phyloP scores from a whole-genome alignment of 2,888 invertebrate genomes.

The Orchestes rusci region DNA sequence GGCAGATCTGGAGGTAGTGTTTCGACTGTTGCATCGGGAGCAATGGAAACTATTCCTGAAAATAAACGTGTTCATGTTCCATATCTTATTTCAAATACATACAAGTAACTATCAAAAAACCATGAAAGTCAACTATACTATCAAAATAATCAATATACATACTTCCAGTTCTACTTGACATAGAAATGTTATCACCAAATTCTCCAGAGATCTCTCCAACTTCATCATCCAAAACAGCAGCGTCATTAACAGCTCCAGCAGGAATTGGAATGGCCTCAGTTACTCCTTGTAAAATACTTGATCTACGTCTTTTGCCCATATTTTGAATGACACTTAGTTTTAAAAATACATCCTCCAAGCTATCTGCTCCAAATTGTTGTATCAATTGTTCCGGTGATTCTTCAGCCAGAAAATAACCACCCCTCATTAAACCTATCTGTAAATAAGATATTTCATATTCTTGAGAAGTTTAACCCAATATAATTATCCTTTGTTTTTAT shows the following conservation, averaged over 20 bases:
- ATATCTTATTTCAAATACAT: too few relatives aligned
- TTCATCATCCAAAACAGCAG: slow-evolving; percentile 57
- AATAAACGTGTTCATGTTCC: slow-evolving; percentile 6
- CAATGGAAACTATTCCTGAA: slow-evolving; percentile 53
- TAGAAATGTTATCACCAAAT: slow-evolving; percentile 78
- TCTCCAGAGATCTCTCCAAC: slow-evolving; percentile 76
- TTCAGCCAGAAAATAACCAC: slow-evolving; percentile 78
- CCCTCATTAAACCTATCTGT: slow-evolving; percentile 79
- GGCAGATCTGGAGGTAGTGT: slow-evolving; percentile 54
- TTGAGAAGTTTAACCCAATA: too few relatives aligned
- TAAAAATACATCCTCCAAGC: slow-evolving; percentile 73
- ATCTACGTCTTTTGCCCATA: slow-evolving; percentile 70
- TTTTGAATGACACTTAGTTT: slow-evolving; percentile 76
- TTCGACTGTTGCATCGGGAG: slow-evolving; percentile 43
- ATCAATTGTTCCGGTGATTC: slow-evolving; percentile 69
- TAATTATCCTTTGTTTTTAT: too few relatives aligned
- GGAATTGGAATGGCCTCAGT: slow-evolving; percentile 61
- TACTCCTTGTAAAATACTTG: slow-evolving; percentile 72
- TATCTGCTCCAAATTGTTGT: slow-evolving; percentile 62
- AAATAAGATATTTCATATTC: slow-evolving; percentile 17
- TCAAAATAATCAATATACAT: slow-evolving; percentile 5
- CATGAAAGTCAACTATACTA: background rate
- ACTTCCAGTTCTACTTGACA: slow-evolving; percentile 57
- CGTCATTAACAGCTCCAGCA: slow-evolving; percentile 51
- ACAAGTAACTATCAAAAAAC: too few relatives aligned